Conservation (phyloP, 2,797 vertebrate species). For the Lepidocolaptes lacrymiger region DNA sequence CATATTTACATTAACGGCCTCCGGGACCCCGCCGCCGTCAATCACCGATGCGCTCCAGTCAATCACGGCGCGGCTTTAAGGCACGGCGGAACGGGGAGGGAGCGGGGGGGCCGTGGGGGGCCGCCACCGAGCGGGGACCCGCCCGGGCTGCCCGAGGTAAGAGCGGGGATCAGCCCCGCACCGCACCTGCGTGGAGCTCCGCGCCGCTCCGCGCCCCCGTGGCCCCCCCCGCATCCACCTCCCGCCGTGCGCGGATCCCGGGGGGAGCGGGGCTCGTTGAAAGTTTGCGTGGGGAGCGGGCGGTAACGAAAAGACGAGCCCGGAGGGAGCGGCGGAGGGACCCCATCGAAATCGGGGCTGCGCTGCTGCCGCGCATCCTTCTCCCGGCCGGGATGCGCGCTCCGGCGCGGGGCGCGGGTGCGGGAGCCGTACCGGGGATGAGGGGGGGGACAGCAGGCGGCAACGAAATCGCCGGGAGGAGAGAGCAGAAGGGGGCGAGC, state of each 20-base stretch:
- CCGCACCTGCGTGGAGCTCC: not conserved
- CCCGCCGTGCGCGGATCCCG: not conserved
- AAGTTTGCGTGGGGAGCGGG: not conserved
- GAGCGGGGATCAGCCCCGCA: not conserved
- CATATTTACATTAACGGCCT: constrained; percentile 80
- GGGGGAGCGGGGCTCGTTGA: not conserved
- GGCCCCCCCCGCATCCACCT: not conserved
- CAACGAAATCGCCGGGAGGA: constrained; percentile 24
- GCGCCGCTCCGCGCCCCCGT: not conserved
- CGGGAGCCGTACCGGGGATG: not conserved
- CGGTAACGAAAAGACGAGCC: constrained; percentile 26
- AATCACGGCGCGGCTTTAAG: constrained; percentile 59
- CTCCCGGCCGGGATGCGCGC: not conserved
- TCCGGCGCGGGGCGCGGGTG: not conserved
- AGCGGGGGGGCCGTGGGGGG: not conserved
- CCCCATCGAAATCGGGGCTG: constrained; percentile 24
- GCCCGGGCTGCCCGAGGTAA: constrained; percentile 46
- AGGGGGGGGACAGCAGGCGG: not conserved
- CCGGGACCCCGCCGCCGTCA: constrained; percentile 73
- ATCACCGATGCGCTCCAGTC: constrained; percentile 68
- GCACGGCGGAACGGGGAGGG: not conserved
- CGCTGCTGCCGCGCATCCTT: not conserved
- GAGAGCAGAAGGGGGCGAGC: not conserved
- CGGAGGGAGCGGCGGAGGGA: not conserved
- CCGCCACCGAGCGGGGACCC: constrained; percentile 11